Evolutionary conservation across 1,140 invertebrate genomes (phyloP).

Genomic region (Himalopsyche phryganea): DNA sequence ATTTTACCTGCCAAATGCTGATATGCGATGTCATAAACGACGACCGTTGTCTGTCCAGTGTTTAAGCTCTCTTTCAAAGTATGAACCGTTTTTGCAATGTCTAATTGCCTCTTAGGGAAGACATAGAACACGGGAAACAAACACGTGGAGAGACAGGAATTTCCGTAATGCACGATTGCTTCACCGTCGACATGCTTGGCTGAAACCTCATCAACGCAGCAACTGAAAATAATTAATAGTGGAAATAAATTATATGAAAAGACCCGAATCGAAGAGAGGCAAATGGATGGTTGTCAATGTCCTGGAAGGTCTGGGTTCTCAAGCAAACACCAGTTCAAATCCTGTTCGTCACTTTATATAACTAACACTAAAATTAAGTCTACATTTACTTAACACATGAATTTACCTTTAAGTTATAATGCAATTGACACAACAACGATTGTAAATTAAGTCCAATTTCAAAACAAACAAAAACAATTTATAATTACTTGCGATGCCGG

Average conservation of each 20-base stretch:
- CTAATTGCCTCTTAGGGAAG: constrained; percentile 58
- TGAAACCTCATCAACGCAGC: constrained; percentile 90
- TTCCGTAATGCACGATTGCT: constrained; percentile 88
- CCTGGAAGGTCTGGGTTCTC: too few relatives aligned
- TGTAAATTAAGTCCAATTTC: too few relatives aligned
- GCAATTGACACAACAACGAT: too few relatives aligned
- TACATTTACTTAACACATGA: too few relatives aligned
- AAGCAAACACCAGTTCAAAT: constrained; percentile 5
- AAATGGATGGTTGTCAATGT: too few relatives aligned
- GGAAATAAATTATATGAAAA: constrained; percentile 9
- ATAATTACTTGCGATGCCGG: too few relatives aligned
- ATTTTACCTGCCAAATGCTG: constrained; percentile 60
- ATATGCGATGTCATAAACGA: constrained; percentile 74
- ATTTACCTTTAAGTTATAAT: too few relatives aligned
- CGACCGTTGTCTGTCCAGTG: constrained; percentile 51
- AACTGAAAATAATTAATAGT: constrained; percentile 66
- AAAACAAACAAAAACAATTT: too few relatives aligned
- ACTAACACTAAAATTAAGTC: not conserved
- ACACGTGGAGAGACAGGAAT: constrained; percentile 76
- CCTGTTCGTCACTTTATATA: constrained; percentile 1
- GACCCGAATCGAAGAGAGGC: too few relatives aligned
- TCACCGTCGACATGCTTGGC: constrained; percentile 82
- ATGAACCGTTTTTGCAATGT: constrained; percentile 45
- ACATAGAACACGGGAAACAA: constrained; percentile 71
- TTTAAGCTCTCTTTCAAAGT: constrained; percentile 35